Evolutionary conservation across 2,888 invertebrate genomes (phyloP), one percentile per base, ranked within the genome.

Genomic region (Muschampia staudingeri): DNA sequence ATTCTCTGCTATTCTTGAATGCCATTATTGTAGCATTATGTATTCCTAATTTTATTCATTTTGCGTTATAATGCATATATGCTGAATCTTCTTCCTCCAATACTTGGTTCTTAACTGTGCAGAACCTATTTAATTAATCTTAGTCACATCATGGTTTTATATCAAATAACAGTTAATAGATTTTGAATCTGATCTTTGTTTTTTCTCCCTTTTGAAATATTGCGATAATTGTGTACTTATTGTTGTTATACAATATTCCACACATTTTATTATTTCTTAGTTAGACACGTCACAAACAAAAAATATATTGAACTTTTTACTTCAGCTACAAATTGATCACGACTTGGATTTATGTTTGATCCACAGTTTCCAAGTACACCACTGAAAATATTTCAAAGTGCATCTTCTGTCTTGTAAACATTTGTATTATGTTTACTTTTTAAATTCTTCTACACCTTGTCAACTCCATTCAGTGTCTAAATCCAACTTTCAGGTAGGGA

Each of bases 391-490:
- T 89, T 87, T 81, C 88, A 88, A 1, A 89, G 40, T 14, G 88
- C 84, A 69, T 89, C 88, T 73, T 89, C 37, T 85, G 78, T 76
- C 88, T 75, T 8, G 88, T 89, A 0, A 88, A 82, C 1, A 90
- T 84, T 84, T 0, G 90, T 83, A 40, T 76, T 84, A 69, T 70
- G 40, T 8, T 7, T 16, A 5, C 12, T 42, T 42, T 6, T 7
- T 11, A 40, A 9, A 16, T 40, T 70, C 19, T 69, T 42, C 77
- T 75, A 86, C 14, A 85, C 25, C 16, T 19, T 34, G 78, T 84
- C 80, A 0, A 86, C 48, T 2, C 44, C 84, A 72, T 87, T 85
- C 78, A 78, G 40, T 40, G 40, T 40, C 40, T 8, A 40, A 8
- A 40, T 40, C 40, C 40, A 40, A 40, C 8, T 8, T 48, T 82